A percentile compares a stretch with the other conserved stretches of the same genome.
These are phyloP conservation scores for Uloborus diversus DNA, from an alignment of 1,140 invertebrate species.

Conservation along the genomic window DNA sequence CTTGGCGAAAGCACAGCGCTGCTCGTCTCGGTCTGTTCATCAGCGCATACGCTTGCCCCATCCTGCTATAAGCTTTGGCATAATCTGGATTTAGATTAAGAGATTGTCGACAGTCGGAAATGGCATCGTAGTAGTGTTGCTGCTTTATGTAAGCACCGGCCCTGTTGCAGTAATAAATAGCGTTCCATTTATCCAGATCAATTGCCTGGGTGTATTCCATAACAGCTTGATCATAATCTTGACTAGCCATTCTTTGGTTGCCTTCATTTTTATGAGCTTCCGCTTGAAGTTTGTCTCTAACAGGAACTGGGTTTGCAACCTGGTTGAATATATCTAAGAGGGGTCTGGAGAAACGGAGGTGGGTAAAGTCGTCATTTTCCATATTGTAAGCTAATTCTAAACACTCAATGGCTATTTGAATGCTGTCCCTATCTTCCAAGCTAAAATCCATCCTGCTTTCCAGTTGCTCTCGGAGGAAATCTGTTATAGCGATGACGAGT, in stretches of 20 bases:
- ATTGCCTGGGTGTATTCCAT: conserved; percentile 5
- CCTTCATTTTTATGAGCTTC: conserved; percentile 3
- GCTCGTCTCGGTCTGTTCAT: conserved; percentile 20
- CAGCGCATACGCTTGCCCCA: conserved; percentile 32
- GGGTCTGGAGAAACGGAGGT: not conserved
- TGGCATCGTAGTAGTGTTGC: not conserved
- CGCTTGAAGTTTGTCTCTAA: not conserved
- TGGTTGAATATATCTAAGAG: conserved; percentile 27
- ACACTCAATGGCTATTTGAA: conserved; percentile 13
- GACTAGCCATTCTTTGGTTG: not conserved
- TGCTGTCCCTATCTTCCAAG: conserved; percentile 18
- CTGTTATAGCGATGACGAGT: conserved; percentile 14
- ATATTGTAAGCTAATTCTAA: conserved; percentile 15
- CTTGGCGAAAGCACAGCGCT: conserved; percentile 12
- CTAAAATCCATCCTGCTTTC: not conserved
- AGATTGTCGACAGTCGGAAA: conserved; percentile 11
- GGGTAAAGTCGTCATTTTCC: not conserved
- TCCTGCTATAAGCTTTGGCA: conserved; percentile 20
- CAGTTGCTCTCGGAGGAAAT: conserved; percentile 10
- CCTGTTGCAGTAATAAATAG: conserved; percentile 35
- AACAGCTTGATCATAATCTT: not conserved
- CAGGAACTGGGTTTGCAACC: conserved; percentile 16
- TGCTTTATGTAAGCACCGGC: conserved; percentile 10
- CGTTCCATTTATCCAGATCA: conserved; percentile 20
- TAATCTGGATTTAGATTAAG: conserved; percentile 26